Evolutionary conservation across 30 jellyfish, hydroid and myxozoan genomes (phyloP), one percentile per base, ranked within the genome.

Genomic region (Pelagia noctiluca): DNA sequence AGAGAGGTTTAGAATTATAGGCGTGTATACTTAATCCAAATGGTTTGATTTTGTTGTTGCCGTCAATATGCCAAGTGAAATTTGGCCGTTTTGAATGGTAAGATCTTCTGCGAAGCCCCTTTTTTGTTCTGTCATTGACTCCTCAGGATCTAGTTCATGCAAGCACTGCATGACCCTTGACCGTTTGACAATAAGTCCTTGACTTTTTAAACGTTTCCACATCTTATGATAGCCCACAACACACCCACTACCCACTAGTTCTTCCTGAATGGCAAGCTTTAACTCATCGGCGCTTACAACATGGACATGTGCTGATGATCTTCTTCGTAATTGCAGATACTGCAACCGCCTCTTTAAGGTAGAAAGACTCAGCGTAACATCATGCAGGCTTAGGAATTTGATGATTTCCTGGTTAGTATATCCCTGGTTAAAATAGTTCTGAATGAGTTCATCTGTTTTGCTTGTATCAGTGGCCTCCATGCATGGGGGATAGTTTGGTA

Each of bases 21-120:
- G 91, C 95, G 76, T 84, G 95, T 32, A 84, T 54, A 48, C 83
- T 63, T 42, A 84, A 71, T 62, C 89, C 88, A 64, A 71, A 84
- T 30, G 95, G 82, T 50, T 68, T 71, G 36, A 83, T 46, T 54
- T 84, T 84, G 83, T 84, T 89, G 47, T 70, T 77, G 82, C 89
- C 95, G 68, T 84, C 89, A 23, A 71, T 60, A 64, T 84, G 89
- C 95, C 95, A 84, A 26, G 76, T 54, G 54, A 50, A 84, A 62
- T 70, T 84, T 52, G 95, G 95, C 30, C 95, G 89, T 28, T 26
- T 75, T n/a, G 89, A 26, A 18, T 50, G 54, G 79, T 83, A 83
- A 32, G 61, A 47, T 71, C 94, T 52, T 61, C 94, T 52, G 50
- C 75, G 73, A 1, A 83, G 63, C 50, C 71, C 35, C 61, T 75